phyloP scores from a whole-genome alignment of 2,797 vertebrate species.

The Ataeniobius toweri region DNA sequence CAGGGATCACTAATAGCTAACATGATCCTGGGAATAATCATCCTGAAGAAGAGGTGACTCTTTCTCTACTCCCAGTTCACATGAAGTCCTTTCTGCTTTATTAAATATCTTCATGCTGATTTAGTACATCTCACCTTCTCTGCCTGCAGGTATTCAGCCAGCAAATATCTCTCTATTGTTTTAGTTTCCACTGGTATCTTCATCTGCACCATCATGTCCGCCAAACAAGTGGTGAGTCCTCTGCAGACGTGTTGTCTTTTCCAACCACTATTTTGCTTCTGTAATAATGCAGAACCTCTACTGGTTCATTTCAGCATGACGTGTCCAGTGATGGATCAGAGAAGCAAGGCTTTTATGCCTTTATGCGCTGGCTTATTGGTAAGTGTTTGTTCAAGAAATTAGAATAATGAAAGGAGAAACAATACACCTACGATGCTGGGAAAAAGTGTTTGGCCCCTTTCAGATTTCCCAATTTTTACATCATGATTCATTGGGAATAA shows the following conservation, averaged over 20 bases:
- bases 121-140: conserved; percentile 8
- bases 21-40: conserved; percentile 94
- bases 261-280: neutral
- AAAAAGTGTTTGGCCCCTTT: neutral
- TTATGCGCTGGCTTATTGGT: conserved; percentile 92
- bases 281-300: neutral
- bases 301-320: conserved; percentile 60
- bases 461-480: neutral
- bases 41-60: conserved; percentile 95
- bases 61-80: fast-evolving
- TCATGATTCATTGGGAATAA: neutral
- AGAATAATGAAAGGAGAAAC: neutral
- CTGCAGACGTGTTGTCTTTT: neutral
- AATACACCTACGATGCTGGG: neutral
- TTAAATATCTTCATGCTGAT: neutral
- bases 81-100: neutral
- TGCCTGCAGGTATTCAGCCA: conserved; percentile 85
- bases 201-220: conserved; percentile 97
- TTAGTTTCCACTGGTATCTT: conserved; percentile 94
- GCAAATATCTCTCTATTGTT: conserved; percentile 90
- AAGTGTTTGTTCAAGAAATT: conserved; percentile 29
- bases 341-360: conserved; percentile 81
- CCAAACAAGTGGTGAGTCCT: conserved; percentile 93
- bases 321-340: conserved; percentile 71
- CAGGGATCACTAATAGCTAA: conserved; percentile 97